phyloP scores from a whole-genome alignment of 2,797 vertebrate species.

The Echiichthys vipera region DNA sequence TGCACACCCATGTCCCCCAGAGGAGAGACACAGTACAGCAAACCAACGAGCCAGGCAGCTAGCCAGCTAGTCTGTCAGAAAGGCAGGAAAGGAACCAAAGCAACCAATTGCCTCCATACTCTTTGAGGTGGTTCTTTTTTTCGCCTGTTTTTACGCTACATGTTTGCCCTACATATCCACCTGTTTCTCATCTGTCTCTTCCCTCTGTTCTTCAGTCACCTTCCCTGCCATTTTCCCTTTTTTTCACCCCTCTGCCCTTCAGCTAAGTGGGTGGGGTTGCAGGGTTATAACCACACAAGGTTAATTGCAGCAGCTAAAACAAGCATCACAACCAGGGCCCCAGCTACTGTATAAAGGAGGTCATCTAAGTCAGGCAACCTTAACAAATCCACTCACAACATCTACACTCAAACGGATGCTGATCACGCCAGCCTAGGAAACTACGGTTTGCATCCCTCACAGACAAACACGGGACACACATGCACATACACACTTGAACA shows the following conservation, averaged over 20 bases:
- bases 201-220: conserved; percentile 37
- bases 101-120: conserved; percentile 14
- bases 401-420: conserved; percentile 50
- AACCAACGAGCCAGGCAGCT: conserved; percentile 43
- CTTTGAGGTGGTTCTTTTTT: neutral
- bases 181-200: conserved; percentile 32
- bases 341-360: conserved; percentile 69
- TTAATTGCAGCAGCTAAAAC: conserved; percentile 84
- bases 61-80: conserved; percentile 31
- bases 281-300: conserved; percentile 68
- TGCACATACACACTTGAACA: conserved; percentile 23
- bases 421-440: conserved; percentile 51
- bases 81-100: conserved; percentile 35
- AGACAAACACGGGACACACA: conserved; percentile 29
- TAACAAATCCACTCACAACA: conserved; percentile 72
- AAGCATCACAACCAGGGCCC: conserved; percentile 47
- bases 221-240: conserved; percentile 17
- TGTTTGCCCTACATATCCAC: conserved; percentile 34
- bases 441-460: conserved; percentile 50
- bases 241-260: conserved; percentile 27
- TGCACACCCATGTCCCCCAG: conserved; percentile 70
- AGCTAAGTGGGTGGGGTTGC: conserved; percentile 47
- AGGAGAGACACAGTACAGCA: conserved; percentile 68
- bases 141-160: conserved; percentile 27
- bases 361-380: conserved; percentile 69